A percentile compares a stretch with the other conserved stretches of the same genome.
Evolutionary conservation across 2,113 vertebrate species (phyloP).

Genomic region (Oriolus oriolus): DNA sequence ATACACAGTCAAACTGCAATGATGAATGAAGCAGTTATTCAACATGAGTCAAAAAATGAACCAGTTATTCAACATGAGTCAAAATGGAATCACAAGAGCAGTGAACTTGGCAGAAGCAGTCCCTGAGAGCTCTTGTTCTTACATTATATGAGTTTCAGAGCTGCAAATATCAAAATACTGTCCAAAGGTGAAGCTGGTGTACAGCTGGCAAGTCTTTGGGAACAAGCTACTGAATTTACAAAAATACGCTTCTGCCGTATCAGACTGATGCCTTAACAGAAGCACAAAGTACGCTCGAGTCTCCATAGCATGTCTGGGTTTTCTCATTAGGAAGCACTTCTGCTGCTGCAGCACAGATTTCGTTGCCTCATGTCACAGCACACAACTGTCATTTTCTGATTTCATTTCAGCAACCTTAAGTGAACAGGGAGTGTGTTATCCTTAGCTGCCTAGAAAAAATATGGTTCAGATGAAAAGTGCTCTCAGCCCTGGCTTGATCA

Average conservation of each 20-base stretch:
- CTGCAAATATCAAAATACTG: not conserved
- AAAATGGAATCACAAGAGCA: not conserved
- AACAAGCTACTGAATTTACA: not conserved
- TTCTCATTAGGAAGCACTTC: constrained; percentile 14
- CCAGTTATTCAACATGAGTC: not conserved
- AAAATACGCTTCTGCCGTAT: not conserved
- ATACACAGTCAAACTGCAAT: not conserved
- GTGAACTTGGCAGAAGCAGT: not conserved
- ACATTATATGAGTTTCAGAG: not conserved
- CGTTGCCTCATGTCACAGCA: not conserved
- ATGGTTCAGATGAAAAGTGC: not conserved
- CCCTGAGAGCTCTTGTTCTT: not conserved
- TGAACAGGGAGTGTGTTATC: constrained; percentile 1
- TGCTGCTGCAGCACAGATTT: not conserved
- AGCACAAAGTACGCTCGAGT: not conserved
- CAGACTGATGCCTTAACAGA: not conserved
- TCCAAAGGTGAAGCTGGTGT: not conserved
- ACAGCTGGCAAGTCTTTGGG: not conserved
- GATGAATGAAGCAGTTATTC: not conserved
- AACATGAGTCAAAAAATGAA: not conserved
- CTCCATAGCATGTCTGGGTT: not conserved
- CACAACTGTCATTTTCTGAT: constrained; percentile 19
- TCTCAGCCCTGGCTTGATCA: not conserved
- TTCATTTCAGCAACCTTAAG: not conserved
- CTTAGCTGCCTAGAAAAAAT: not conserved